Evolutionary conservation across 2,113 vertebrate genomes (phyloP), one percentile per base, ranked within the genome.

Genomic region (Ranitomeya variabilis): DNA sequence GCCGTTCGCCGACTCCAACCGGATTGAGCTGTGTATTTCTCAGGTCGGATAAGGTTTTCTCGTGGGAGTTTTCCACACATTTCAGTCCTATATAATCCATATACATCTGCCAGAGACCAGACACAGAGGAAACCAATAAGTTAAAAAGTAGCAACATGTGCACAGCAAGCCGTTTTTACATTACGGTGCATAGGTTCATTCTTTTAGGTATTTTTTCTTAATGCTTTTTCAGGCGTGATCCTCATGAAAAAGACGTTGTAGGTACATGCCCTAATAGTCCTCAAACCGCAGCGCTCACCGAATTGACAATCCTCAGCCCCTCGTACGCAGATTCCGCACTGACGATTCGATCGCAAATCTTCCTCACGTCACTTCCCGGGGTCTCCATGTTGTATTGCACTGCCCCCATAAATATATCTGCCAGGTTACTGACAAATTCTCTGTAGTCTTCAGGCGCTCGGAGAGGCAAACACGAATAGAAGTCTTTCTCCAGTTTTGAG

Each of bases 301-400:
- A 88, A 13, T 91, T 91, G 2, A 93, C 92, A 0, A 90, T 91
- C 0, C 91, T 88, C 1, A 96, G 94, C 7, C 93, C 93, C 16
- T 85, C 89, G 37, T 94, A 93, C 0, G 93, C 81, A 54, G 91
- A 91, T 74, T 73, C 80, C 14, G 2, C 60, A 76, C 88, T 26
- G 23, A 91, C 95, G 94, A 97, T 94, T 11, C 95, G 80, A 7
- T 54, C 21, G 60, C 96, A 97, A 7, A 97, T 78, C 54, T 87
- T 88, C 0, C 54, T 89, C 60, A 97, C 95, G 7, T 91, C 91
- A 89, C 91, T 86, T n/a, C 90, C 73, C 0, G 80, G 87, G 0
- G 88, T 88, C 85, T 96, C 95, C 59, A 94, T 90, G 45, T 97
- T 95, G 90, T 97, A 97, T 91, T 97, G 96, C 88, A 97, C 96